These are phyloP conservation scores for Hydropsyche tenuis DNA, from an alignment of 1,140 invertebrate genomes.

Conservation along the genomic window DNA sequence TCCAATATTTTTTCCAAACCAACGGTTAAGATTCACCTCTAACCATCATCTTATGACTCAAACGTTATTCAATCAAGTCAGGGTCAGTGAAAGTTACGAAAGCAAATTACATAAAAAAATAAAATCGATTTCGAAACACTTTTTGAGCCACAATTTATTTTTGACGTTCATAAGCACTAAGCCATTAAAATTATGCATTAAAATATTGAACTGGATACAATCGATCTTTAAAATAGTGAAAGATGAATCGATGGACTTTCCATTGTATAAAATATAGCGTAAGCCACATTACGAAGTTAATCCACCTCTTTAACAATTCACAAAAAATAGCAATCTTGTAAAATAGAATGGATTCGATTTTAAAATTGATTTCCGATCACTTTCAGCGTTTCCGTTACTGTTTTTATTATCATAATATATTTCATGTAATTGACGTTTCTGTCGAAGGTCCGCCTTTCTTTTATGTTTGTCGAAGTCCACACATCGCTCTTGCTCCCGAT, in stretches of 20 bases:
- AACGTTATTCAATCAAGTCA: constrained; percentile 1
- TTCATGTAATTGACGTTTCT: too few relatives aligned
- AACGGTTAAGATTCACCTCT: too few relatives aligned
- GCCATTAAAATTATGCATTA: not conserved
- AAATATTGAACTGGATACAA: not conserved
- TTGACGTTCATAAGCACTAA: not conserved
- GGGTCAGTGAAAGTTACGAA: constrained; percentile 21
- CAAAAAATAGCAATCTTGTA: not conserved
- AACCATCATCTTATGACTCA: not conserved
- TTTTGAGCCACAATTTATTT: not conserved
- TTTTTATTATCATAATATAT: too few relatives aligned
- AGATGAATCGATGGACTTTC: too few relatives aligned
- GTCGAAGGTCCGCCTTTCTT: too few relatives aligned
- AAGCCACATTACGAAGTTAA: too few relatives aligned
- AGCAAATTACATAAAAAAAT: constrained; percentile 16
- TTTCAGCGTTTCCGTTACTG: not conserved
- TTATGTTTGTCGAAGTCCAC: too few relatives aligned
- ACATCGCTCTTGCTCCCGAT: too few relatives aligned
- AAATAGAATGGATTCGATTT: not conserved
- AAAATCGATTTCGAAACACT: constrained; percentile 7
- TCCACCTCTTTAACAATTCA: not conserved
- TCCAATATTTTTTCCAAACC: too few relatives aligned
- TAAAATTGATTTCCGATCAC: not conserved
- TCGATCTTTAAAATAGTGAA: too few relatives aligned
- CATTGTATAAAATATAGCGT: too few relatives aligned